Evolutionary conservation across 2,797 vertebrate species (phyloP).

Genomic region (Valencia hispanica): DNA sequence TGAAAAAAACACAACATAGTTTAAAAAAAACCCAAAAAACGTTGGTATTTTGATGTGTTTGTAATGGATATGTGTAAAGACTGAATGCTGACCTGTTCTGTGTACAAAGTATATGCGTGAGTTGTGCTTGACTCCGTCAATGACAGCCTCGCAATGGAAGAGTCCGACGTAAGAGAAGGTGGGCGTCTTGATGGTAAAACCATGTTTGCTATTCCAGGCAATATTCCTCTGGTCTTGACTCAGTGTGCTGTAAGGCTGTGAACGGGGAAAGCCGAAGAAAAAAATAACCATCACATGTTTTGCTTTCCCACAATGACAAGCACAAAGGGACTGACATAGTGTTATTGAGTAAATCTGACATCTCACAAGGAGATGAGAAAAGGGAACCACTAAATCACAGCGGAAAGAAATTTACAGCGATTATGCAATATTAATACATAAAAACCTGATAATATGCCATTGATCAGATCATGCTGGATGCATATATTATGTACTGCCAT

Average conservation of each 20-base stretch:
- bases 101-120: conserved; percentile 84
- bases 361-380: background rate
- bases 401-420: background rate
- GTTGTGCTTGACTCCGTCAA: conserved; percentile 73
- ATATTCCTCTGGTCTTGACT: conserved; percentile 86
- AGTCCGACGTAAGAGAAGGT: conserved; percentile 86
- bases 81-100: conserved; percentile 83
- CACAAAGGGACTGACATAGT: background rate
- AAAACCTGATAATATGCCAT: background rate
- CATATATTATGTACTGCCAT: background rate
- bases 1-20: conserved; percentile 4
- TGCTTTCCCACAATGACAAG: background rate
- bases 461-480: too few relatives aligned
- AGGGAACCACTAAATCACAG: background rate
- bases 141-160: conserved; percentile 85
- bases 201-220: conserved; percentile 88
- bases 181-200: conserved; percentile 89
- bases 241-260: conserved; percentile 53
- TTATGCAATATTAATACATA: background rate
- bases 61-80: background rate
- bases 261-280: conserved; percentile 24
- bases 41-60: background rate
- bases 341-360: background rate
- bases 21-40: background rate
- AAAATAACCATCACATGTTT: conserved; percentile 11